phyloP scores from a whole-genome alignment of 2,797 vertebrate species.

The Crax fasciolata region DNA sequence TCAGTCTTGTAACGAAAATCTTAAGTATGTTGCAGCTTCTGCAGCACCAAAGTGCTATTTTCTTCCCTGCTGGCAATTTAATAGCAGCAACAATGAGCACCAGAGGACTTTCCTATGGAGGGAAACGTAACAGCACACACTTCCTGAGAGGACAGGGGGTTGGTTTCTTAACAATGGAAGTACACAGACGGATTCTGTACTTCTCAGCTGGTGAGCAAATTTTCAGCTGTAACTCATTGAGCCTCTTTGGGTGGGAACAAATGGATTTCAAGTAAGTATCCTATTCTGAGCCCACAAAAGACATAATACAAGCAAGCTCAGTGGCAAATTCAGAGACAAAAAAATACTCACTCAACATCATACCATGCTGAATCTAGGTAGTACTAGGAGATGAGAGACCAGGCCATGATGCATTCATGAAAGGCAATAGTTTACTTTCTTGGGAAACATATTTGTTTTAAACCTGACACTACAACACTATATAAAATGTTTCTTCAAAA shows the following conservation, averaged over 20 bases:
- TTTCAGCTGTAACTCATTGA: constrained; percentile 6
- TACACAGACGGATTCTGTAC: not conserved
- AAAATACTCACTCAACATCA: not conserved
- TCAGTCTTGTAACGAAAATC: constrained; percentile 41
- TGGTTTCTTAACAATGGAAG: constrained; percentile 26
- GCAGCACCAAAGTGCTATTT: constrained; percentile 4
- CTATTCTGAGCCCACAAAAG: not conserved
- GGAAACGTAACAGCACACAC: not conserved
- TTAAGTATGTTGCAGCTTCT: constrained; percentile 18
- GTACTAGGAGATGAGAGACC: not conserved
- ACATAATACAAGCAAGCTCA: not conserved
- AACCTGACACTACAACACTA: not conserved
- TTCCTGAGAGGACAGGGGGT: not conserved
- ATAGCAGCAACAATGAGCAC: not conserved
- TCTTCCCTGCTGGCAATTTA: constrained; percentile 35
- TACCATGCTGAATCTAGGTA: not conserved
- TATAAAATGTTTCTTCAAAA: not conserved
- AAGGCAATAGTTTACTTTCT: not conserved
- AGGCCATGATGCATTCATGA: not conserved
- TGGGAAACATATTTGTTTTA: not conserved
- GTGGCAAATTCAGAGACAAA: not conserved
- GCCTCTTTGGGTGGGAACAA: constrained; percentile 16
- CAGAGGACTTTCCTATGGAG: constrained; percentile 1
- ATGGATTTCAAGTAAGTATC: constrained; percentile 21
- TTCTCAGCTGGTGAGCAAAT: constrained; percentile 36